These are phyloP conservation scores for Netelia virgata DNA, from an alignment of 2,888 invertebrate species.

Conservation along the genomic window DNA sequence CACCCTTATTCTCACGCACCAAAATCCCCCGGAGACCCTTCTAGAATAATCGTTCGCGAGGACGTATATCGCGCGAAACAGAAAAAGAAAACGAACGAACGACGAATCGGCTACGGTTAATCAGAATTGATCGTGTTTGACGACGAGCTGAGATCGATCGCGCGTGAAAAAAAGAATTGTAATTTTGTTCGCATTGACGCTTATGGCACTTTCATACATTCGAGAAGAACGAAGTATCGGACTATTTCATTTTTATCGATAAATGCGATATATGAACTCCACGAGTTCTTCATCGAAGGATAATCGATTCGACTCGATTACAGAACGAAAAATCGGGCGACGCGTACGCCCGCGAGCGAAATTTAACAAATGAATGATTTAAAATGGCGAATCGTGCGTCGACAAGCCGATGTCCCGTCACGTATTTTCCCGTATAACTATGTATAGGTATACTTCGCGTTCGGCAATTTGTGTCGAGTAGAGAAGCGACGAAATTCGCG, in stretches of 20 bases:
- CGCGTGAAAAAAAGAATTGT: not conserved
- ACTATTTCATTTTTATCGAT: not conserved
- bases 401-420: slow-evolving; percentile 47
- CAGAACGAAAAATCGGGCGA: slow-evolving; percentile 19
- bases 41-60: slow-evolving; percentile 56
- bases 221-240: not conserved
- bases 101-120: slow-evolving; percentile 10
- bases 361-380: slow-evolving; percentile 54
- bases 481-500: slow-evolving; percentile 56
- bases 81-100: not conserved
- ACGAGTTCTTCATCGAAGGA: slow-evolving; percentile 21
- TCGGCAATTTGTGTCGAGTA: slow-evolving; percentile 49
- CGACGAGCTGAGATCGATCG: not conserved
- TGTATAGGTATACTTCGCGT: slow-evolving; percentile 11
- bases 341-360: not conserved
- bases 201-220: not conserved
- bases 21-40: slow-evolving; percentile 55
- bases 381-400: slow-evolving; percentile 64
- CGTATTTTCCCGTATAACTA: not conserved
- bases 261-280: not conserved
- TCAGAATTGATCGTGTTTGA: slow-evolving; percentile 22
- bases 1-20: slow-evolving; percentile 62
- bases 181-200: not conserved
- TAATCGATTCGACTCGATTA: slow-evolving; percentile 47
- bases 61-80: not conserved